Evolutionary conservation across 2,888 invertebrate species (phyloP).

Genomic region (Tricholauxania praeusta): DNA sequence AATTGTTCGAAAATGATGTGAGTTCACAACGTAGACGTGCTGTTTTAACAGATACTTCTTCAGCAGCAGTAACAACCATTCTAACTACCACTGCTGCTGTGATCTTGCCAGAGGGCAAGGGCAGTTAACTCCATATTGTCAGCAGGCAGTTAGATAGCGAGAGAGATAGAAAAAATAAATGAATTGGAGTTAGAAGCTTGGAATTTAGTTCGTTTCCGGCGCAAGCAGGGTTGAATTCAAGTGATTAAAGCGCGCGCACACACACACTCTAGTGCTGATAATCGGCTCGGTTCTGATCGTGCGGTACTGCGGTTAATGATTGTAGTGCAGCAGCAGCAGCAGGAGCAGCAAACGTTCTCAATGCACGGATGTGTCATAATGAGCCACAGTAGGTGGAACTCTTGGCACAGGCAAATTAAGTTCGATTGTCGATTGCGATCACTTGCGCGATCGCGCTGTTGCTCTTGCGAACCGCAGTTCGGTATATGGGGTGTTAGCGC

Average conservation of each 20-base stretch:
- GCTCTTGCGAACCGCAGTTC: neutral
- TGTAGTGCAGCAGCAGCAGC: constrained; percentile 1
- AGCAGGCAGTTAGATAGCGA: no score
- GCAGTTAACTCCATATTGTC: no score
- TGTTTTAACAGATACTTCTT: no score
- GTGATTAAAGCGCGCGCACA: neutral
- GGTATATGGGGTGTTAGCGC: constrained; percentile 19
- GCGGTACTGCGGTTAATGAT: neutral
- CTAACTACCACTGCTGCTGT: no score
- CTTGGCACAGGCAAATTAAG: constrained; percentile 39
- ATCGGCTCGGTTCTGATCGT: neutral
- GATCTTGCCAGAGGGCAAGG: no score
- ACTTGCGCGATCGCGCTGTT: constrained; percentile 15
- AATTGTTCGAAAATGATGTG: no score
- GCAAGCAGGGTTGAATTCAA: constrained; percentile 13
- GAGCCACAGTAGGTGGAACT: constrained; percentile 40
- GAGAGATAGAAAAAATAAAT: no score
- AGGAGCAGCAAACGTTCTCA: constrained; percentile 26
- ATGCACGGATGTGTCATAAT: constrained; percentile 39
- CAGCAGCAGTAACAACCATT: no score
- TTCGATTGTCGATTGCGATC: constrained; percentile 35
- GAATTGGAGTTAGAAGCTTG: constrained; percentile 24
- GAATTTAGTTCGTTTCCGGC: constrained; percentile 39
- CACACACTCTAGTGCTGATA: neutral
- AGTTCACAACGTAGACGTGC: no score